Conservation (phyloP, 2,888 invertebrate genomes). For the Aelia acuminata region DNA sequence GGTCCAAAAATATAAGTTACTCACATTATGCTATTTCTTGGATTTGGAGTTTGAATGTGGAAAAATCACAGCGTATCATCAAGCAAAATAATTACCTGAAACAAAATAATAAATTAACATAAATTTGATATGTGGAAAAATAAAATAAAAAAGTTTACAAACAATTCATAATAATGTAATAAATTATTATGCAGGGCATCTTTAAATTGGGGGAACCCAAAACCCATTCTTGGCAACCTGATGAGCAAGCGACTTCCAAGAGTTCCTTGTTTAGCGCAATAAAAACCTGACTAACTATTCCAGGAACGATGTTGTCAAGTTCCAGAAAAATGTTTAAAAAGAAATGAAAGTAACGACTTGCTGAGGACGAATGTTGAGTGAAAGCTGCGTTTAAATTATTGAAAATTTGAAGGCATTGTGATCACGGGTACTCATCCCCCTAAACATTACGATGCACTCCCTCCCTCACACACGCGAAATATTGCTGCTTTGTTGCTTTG, state of each 20-base stretch:
- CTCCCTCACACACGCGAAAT: no score
- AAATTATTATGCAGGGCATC: neutral
- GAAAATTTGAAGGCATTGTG: no score
- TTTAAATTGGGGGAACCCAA: neutral
- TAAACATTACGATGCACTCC: no score
- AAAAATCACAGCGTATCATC: neutral
- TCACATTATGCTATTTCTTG: neutral
- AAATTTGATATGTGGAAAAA: neutral
- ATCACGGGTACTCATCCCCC: no score
- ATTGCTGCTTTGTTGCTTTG: no score
- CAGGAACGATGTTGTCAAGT: constrained; percentile 5
- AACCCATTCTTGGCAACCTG: neutral
- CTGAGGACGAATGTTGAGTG: neutral
- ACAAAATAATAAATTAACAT: constrained; percentile 22
- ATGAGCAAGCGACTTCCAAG: neutral
- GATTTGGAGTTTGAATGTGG: neutral
- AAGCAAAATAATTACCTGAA: constrained; percentile 12
- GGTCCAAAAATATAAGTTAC: no score
- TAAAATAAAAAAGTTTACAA: neutral
- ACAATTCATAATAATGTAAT: neutral
- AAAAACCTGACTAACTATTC: neutral
- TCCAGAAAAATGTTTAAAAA: neutral
- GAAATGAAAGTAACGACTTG: neutral
- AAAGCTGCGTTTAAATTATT: neutral
- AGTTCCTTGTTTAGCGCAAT: neutral